Evolutionary conservation across 1,140 invertebrate genomes (phyloP).

Genomic region (Cyrtorhinus lividipennis): DNA sequence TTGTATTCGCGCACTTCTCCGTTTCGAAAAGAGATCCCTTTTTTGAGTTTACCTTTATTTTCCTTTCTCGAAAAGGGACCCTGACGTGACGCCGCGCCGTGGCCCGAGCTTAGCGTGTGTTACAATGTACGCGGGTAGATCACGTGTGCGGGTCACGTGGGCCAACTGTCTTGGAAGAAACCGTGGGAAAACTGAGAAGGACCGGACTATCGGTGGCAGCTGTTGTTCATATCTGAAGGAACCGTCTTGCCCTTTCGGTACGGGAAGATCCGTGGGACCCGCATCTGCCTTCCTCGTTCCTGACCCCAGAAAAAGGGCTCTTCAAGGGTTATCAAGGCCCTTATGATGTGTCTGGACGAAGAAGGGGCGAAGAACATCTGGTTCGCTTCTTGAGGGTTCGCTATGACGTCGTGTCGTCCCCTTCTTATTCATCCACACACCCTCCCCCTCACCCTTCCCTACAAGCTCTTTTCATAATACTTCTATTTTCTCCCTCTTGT

Average conservation of each 20-base stretch:
- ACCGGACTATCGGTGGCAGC: neutral
- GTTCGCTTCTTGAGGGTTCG: neutral
- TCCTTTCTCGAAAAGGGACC: neutral
- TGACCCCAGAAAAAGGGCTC: neutral
- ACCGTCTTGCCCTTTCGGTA: neutral
- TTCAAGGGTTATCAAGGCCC: conserved; percentile 3
- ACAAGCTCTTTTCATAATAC: too few species aligned
- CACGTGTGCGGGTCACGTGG: conserved; percentile 6
- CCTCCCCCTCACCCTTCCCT: too few species aligned
- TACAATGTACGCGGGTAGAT: neutral
- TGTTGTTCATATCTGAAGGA: conserved; percentile 6
- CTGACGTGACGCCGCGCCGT: neutral
- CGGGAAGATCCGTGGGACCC: conserved; percentile 7
- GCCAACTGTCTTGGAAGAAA: neutral
- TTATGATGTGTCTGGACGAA: neutral
- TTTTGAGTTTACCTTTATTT: too few species aligned
- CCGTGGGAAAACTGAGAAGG: conserved; percentile 1
- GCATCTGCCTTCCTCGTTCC: conserved; percentile 2
- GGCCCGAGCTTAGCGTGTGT: conserved; percentile 3
- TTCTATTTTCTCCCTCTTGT: neutral
- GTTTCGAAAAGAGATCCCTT: too few species aligned
- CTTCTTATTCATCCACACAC: too few species aligned
- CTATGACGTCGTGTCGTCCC: neutral
- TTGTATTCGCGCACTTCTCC: too few species aligned
- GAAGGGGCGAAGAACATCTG: neutral